phyloP scores from a whole-genome alignment of 1,140 invertebrate genomes.

The Aporrectodea caliginosa region DNA sequence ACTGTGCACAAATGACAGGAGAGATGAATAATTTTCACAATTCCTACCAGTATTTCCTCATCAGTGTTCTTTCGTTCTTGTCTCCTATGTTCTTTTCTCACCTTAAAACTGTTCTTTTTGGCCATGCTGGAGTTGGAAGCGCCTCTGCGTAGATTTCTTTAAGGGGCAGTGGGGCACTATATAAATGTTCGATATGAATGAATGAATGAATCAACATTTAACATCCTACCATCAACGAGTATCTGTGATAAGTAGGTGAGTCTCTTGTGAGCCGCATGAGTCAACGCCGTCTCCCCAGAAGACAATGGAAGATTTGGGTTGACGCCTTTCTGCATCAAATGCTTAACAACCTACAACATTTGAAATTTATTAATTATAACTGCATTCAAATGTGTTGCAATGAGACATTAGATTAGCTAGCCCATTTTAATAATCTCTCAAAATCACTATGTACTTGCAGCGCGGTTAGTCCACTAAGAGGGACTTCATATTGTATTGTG shows the following conservation, averaged over 20 bases:
- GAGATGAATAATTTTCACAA: too few relatives aligned
- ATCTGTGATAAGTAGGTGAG: not conserved
- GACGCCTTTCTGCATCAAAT: not conserved
- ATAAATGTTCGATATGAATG: too few relatives aligned
- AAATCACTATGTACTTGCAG: not conserved
- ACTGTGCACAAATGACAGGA: too few relatives aligned
- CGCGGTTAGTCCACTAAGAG: too few relatives aligned
- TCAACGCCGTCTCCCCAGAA: not conserved
- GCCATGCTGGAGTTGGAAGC: too few relatives aligned
- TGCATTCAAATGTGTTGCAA: not conserved
- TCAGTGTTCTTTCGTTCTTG: too few relatives aligned
- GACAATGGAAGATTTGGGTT: not conserved
- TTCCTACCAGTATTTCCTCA: too few relatives aligned
- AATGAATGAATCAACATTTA: too few relatives aligned
- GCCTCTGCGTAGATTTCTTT: too few relatives aligned
- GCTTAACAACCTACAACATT: not conserved
- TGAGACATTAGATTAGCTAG: not conserved
- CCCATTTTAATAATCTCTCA: not conserved
- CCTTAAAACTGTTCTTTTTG: too few relatives aligned
- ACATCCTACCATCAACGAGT: not conserved
- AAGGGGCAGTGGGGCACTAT: too few relatives aligned
- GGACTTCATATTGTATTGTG: not conserved
- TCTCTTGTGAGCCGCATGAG: not conserved
- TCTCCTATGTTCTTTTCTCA: too few relatives aligned
- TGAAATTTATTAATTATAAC: not conserved